Base-by-base conservation (phyloP, 1,140 invertebrate species). In the Drosophila parvula region DNA sequence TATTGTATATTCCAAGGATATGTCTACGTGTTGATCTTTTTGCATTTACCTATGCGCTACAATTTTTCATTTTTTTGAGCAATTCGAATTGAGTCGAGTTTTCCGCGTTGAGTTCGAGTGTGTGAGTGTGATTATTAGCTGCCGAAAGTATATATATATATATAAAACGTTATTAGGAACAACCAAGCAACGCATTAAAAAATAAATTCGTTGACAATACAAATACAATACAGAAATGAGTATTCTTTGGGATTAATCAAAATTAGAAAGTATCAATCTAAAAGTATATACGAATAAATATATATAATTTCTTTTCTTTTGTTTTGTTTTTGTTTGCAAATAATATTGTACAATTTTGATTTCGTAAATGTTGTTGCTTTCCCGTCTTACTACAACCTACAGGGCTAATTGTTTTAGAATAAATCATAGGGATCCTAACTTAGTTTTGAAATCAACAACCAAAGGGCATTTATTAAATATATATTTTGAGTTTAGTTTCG, bases 1-100 rank as follows among this genome's bases (percentile, higher is more conserved):
- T 90, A 90, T 90, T 90, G 88, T 90, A 90, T 90, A 90, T 90
- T 88, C 74, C 85, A 86, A 91, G 90, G 90, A 91, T 91, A 91
- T 91, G 90, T 91, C 82, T 91, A 91, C 85, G 90, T 91, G 85
- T 91, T 89, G 84, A 89, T 89, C 78, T 89, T 79, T 76, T 82
- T 79, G 68, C 59, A 68, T 81, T 77, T 79, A 79, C 79, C 73
- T 86, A 86, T 86, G 70, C 83, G 64, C 82, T 86, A 86, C 65
- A 53, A 65, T 67, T 83, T 76, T 16, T 36, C 18, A 28, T 51
- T 79, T 67, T 34, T 75, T 76, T 86, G 83, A 88, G 83, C 79
- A 88, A 88, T 82, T 77, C 78, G 50, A 73, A 61, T 82, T 89
- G 62, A 83, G 64, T 79, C 71, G 67, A 65, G 50, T 78, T 64